phyloP scores from a whole-genome alignment of 1,140 invertebrate genomes.

The Asbolus verrucosus region DNA sequence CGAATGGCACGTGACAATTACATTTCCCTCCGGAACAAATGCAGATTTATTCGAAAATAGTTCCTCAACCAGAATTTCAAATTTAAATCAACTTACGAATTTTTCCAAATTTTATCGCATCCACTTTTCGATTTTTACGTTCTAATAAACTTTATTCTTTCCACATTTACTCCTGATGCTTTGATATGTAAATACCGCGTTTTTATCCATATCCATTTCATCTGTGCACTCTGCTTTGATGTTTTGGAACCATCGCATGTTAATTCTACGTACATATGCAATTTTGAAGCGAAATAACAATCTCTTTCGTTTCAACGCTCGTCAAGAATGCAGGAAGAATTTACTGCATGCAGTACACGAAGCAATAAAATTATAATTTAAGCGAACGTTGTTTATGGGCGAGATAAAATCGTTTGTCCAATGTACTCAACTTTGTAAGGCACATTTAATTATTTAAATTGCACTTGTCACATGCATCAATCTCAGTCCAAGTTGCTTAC shows the following conservation, averaged over 20 bases:
- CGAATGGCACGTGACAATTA: slow-evolving; percentile 30
- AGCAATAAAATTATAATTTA: background rate
- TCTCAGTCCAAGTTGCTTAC: slow-evolving; percentile 9
- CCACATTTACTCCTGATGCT: background rate
- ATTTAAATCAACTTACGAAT: slow-evolving; percentile 3
- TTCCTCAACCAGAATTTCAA: background rate
- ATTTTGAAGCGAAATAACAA: too few species aligned
- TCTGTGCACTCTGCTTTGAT: slow-evolving; percentile 23
- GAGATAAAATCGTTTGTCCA: slow-evolving; percentile 1
- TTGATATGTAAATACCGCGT: slow-evolving; percentile 17
- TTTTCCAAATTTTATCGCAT: background rate
- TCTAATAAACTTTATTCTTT: background rate
- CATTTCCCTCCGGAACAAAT: background rate
- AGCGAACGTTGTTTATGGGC: background rate
- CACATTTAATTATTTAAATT: slow-evolving; percentile 28
- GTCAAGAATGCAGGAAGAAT: background rate
- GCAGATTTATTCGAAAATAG: slow-evolving; percentile 24
- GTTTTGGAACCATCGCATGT: slow-evolving; percentile 31
- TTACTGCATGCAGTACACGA: slow-evolving; percentile 9
- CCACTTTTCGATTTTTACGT: background rate
- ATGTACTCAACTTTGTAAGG: background rate
- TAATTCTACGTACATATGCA: slow-evolving; percentile 9
- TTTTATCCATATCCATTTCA: slow-evolving; percentile 22
- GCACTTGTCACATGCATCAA: slow-evolving; percentile 27
- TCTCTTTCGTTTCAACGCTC: too few species aligned